Conservation (phyloP, 2,888 invertebrate genomes). For the Atherix ibis region DNA sequence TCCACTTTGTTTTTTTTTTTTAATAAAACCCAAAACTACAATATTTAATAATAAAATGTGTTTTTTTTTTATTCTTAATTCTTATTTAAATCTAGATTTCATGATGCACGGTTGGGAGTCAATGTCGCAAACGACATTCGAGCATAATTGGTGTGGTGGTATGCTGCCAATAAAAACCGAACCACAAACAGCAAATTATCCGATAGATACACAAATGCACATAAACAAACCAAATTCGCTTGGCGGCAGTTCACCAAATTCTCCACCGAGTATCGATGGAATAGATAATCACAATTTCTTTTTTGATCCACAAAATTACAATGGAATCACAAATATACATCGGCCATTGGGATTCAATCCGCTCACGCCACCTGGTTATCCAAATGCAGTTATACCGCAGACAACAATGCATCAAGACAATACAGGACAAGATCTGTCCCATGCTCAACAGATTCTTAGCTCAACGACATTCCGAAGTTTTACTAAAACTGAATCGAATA, state of each 20-base stretch:
- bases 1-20: too few relatives aligned
- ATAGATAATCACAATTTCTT: conserved; percentile 2
- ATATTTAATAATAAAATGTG: too few relatives aligned
- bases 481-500: neutral
- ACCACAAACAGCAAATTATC: conserved; percentile 12
- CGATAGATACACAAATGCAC: neutral
- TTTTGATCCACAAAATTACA: neutral
- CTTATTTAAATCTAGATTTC: too few relatives aligned
- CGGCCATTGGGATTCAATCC: conserved; percentile 40
- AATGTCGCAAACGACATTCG: conserved; percentile 24
- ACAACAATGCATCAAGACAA: conserved; percentile 3
- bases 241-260: conserved; percentile 3
- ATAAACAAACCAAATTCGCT: neutral
- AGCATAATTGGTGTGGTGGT: conserved; percentile 29
- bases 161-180: conserved; percentile 30
- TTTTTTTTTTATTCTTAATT: too few relatives aligned
- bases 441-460: conserved; percentile 22
- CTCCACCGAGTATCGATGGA: neutral
- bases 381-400: conserved; percentile 20
- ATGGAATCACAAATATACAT: conserved; percentile 16
- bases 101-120: conserved; percentile 31
- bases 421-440: conserved; percentile 20
- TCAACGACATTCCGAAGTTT: neutral
- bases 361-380: conserved; percentile 44
- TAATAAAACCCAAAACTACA: too few relatives aligned